phyloP scores from a whole-genome alignment of 2,888 invertebrate genomes.

The Ochropleura leucogaster region DNA sequence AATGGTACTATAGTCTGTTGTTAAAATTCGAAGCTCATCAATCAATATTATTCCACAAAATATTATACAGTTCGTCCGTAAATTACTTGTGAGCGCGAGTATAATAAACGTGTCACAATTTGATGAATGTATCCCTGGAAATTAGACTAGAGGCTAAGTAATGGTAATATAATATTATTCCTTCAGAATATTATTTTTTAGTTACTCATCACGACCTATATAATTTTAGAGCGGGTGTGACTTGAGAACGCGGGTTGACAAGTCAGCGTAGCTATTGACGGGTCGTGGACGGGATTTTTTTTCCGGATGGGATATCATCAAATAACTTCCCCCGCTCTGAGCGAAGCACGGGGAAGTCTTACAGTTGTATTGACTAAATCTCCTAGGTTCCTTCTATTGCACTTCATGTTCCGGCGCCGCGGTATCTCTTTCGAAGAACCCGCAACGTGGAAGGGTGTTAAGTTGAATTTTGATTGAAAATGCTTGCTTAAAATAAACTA shows the following conservation, averaged over 20 bases:
- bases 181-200: not conserved
- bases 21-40: not conserved
- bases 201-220: not conserved
- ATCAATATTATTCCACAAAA: constrained; percentile 9
- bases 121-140: constrained; percentile 19
- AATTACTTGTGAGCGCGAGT: constrained; percentile 16
- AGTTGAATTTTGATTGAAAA: not conserved
- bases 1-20: not conserved
- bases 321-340: no score
- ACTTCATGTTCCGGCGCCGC: no score
- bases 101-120: constrained; percentile 24
- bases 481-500: no score
- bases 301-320: no score
- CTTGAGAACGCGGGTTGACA: not conserved
- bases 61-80: not conserved
- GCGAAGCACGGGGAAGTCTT: no score
- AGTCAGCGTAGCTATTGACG: not conserved
- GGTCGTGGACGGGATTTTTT: not conserved
- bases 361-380: no score
- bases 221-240: not conserved
- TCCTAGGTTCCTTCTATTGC: no score
- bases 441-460: not conserved
- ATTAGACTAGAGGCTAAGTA: not conserved
- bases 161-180: not conserved
- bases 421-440: no score